phyloP scores from a whole-genome alignment of 2,888 invertebrate species.

The Pristionchus arcanus region DNA sequence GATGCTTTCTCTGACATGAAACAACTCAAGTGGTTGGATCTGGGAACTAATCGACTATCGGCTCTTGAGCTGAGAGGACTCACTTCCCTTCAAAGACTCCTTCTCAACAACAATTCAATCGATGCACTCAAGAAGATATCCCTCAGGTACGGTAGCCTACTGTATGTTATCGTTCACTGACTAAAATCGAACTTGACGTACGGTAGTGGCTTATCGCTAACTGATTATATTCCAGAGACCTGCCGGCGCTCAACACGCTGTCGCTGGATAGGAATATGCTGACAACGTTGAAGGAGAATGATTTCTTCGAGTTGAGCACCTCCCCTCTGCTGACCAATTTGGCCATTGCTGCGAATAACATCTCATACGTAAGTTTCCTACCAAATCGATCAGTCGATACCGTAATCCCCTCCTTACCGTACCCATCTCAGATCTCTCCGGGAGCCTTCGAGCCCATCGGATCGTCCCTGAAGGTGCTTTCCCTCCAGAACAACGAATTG shows the following conservation, averaged over 20 bases:
- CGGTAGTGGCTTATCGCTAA: neutral
- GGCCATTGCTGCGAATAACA: conserved; percentile 66
- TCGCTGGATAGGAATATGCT: conserved; percentile 71
- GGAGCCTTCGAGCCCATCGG: conserved; percentile 62
- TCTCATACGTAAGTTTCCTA: conserved; percentile 56
- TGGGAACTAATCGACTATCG: conserved; percentile 80
- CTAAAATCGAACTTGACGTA: neutral
- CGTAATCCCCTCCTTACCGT: conserved; percentile 24
- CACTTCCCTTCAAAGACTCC: conserved; percentile 69
- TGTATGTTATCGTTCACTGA: neutral
- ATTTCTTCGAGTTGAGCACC: conserved; percentile 65
- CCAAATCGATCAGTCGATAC: neutral
- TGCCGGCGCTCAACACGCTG: conserved; percentile 67
- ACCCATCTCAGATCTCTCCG: conserved; percentile 57
- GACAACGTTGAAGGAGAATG: conserved; percentile 67
- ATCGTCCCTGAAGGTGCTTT: conserved; percentile 36
- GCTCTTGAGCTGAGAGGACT: conserved; percentile 62
- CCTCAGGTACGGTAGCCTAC: conserved; percentile 55
- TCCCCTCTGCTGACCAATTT: conserved; percentile 62
- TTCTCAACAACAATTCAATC: conserved; percentile 76
- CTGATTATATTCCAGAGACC: conserved; percentile 59
- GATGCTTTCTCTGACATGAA: conserved; percentile 70
- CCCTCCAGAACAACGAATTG: conserved; percentile 66
- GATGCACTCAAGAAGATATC: conserved; percentile 63
- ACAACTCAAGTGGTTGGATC: conserved; percentile 77